These are phyloP conservation scores for Pollimyrus isidori DNA, from an alignment of 2,113 vertebrate species.

Conservation along the genomic window DNA sequence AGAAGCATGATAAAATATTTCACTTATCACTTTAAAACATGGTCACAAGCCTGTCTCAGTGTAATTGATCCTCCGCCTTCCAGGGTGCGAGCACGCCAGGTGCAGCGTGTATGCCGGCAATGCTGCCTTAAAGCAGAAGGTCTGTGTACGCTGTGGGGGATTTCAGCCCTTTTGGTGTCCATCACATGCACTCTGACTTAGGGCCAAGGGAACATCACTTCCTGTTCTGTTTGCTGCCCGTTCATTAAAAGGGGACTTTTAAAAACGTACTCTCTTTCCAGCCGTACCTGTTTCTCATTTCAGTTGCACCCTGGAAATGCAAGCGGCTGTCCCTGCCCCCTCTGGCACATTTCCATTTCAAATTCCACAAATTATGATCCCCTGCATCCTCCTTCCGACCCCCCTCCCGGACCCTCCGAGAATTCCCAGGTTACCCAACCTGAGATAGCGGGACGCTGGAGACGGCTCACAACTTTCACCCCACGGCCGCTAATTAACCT, in stretches of 20 bases:
- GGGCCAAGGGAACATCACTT: neutral
- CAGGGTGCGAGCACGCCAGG: neutral
- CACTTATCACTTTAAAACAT: neutral
- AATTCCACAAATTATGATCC: neutral
- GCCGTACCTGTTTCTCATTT: neutral
- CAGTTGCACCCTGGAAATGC: neutral
- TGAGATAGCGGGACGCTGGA: neutral
- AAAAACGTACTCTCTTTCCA: neutral
- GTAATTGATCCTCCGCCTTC: neutral
- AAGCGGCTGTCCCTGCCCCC: neutral
- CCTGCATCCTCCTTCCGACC: neutral
- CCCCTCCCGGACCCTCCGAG: neutral
- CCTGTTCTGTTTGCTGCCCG: neutral
- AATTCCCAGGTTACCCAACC: neutral
- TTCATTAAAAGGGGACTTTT: neutral
- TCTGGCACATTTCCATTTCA: neutral
- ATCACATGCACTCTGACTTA: neutral
- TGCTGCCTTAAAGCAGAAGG: neutral
- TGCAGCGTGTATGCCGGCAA: neutral
- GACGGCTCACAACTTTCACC: neutral
- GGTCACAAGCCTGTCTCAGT: neutral
- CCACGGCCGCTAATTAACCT: neutral
- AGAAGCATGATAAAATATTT: neutral
- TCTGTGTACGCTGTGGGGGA: neutral
- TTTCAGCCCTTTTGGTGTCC: neutral